These are phyloP conservation scores for Benthosema pterotum DNA, from an alignment of 2,797 vertebrate species.

Conservation along the genomic window DNA sequence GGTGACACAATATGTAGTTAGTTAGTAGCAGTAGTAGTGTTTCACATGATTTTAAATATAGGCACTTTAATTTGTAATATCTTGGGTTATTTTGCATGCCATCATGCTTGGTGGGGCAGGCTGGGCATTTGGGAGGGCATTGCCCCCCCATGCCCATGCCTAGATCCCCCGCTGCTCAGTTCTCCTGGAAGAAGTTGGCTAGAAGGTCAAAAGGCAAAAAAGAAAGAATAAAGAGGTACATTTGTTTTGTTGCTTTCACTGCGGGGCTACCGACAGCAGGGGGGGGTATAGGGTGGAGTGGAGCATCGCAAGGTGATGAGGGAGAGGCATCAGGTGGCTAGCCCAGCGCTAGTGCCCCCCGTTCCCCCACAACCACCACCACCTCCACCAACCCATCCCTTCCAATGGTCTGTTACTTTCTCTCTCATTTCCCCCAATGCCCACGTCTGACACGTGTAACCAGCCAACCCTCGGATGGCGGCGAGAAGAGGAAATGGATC, in stretches of 20 bases:
- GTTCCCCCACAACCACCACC: slow-evolving; percentile 14
- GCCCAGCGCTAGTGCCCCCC: slow-evolving; percentile 28
- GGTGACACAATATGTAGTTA: no score
- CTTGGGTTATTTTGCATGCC: no score
- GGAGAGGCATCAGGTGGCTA: slow-evolving; percentile 48
- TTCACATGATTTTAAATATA: no score
- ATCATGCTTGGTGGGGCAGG: no score
- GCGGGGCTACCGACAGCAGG: background rate
- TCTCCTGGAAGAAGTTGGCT: slow-evolving; percentile 24
- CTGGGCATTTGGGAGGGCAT: no score
- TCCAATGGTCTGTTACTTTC: slow-evolving; percentile 37
- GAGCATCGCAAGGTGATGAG: background rate
- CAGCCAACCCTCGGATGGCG: slow-evolving; percentile 69
- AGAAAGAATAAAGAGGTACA: background rate
- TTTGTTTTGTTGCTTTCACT: no score
- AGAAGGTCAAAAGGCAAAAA: slow-evolving; percentile 9
- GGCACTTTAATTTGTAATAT: no score
- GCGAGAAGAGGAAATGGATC: slow-evolving; percentile 72
- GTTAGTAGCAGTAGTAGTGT: no score
- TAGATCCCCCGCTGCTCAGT: no score
- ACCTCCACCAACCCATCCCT: no score
- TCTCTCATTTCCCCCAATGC: slow-evolving; percentile 39
- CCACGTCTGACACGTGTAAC: slow-evolving; percentile 69
- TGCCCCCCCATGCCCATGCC: no score
- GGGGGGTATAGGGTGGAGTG: background rate